Conservation (phyloP, 2,113 vertebrate genomes). For the Tringa solitaria region DNA sequence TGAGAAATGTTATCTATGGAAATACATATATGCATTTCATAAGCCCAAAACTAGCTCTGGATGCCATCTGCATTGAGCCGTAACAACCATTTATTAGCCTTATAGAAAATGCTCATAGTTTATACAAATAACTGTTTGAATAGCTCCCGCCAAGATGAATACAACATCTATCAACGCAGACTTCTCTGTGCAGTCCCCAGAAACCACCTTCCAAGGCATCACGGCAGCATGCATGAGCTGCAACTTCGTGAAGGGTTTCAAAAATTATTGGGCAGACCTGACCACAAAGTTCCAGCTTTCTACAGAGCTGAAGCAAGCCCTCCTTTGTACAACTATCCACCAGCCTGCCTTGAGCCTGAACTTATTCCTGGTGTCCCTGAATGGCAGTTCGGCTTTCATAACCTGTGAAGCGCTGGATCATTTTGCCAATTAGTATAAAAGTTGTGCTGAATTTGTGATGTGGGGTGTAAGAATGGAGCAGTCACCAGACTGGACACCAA, state of each 20-base stretch:
- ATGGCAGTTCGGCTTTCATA: neutral
- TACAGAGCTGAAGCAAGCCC: neutral
- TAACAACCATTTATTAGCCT: neutral
- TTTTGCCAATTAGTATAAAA: neutral
- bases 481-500: neutral
- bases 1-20: constrained; percentile 7
- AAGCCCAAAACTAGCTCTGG: neutral
- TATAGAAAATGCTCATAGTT: neutral
- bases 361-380: neutral
- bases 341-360: neutral
- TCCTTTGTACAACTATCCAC: neutral
- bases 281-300: neutral
- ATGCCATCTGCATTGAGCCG: neutral
- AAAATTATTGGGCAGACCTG: neutral
- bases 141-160: neutral
- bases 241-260: neutral
- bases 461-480: neutral
- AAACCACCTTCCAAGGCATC: neutral
- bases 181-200: neutral
- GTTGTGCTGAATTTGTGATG: neutral
- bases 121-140: neutral
- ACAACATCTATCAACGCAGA: neutral
- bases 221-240: neutral
- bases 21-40: constrained; percentile 38
- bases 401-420: neutral